Evolutionary conservation across 2,113 vertebrate species (phyloP), one percentile per base, ranked within the genome.

Genomic region (Ameiurus melas): DNA sequence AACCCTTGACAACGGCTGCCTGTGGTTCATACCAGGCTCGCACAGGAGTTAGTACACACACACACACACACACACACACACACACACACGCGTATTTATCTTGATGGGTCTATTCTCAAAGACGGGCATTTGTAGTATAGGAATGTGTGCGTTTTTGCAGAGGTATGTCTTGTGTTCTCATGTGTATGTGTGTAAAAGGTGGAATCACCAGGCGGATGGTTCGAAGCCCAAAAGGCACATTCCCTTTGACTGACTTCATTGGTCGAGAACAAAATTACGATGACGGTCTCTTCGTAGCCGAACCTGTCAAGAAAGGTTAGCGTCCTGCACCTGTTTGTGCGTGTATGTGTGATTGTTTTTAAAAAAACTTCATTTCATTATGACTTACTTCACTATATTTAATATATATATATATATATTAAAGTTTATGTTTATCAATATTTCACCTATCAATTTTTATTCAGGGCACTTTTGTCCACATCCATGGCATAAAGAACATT

Each of bases 11-110:
- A 99, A 99, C 0, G 95, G 97, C 95, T 99, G 98, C 84, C 93
- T 99, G 89, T 98, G 97, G 97, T 99, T 99, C 91, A 97, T 99
- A 77, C 98, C 98, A 0, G 97, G 97, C 57, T 99, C 98, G 13
- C 98, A 99, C 66, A 96, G 92, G 12, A 91, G 98, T 99, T 94
- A 95, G 68, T 80, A 80, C 58, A 82, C 75, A 27, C 22, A 30
- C 55, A n/a, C 60, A n/a, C 30, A 83, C 73, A 47, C n/a, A 87
- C 22, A 68, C 62, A 75, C 55, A 77, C 68, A 16, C 51, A 33
- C 33, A 36, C 53, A 85, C 68, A 80, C 51, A 85, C 75, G 8
- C 81, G 43, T 33, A 20, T 60, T 43, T 25, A 64, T 4, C 57
- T 14, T 20, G 10, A 75, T 30, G 4, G 17, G 33, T 16, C 36